phyloP scores from a whole-genome alignment of 2,797 vertebrate genomes.

The Onychomys arenicola region DNA sequence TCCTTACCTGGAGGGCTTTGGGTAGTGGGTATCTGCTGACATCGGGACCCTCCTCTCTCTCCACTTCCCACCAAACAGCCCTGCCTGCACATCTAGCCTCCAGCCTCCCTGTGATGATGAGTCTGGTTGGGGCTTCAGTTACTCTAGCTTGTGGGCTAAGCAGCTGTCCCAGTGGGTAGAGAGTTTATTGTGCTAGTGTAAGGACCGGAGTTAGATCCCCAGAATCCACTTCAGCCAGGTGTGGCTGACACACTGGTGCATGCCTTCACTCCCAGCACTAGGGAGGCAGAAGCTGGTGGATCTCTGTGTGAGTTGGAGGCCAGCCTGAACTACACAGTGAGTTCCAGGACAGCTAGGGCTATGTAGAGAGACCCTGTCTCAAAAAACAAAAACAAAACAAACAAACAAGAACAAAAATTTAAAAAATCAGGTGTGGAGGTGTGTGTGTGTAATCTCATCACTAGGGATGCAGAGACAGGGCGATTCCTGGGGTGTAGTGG shows the following conservation, averaged over 20 bases:
- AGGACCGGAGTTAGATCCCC: background rate
- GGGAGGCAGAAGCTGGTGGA: background rate
- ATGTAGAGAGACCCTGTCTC: background rate
- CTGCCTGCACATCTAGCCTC: accelerated
- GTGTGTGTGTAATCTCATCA: no score
- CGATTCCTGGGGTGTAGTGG: background rate
- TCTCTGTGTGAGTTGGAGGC: background rate
- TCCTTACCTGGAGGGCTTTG: background rate
- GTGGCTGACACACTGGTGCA: background rate
- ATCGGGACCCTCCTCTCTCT: accelerated
- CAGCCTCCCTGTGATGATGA: background rate
- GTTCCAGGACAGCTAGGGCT: background rate
- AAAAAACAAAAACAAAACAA: background rate
- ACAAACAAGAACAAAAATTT: background rate
- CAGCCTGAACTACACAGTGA: background rate
- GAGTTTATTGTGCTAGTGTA: background rate
- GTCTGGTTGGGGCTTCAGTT: background rate
- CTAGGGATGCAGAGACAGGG: background rate
- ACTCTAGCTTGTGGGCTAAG: background rate
- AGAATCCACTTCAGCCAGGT: background rate
- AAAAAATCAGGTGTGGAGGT: background rate
- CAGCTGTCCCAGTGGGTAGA: no score
- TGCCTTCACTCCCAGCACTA: no score
- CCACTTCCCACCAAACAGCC: background rate
- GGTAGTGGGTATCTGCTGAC: background rate